Base-by-base conservation (phyloP, 1,140 invertebrate genomes). In the Wasmannia auropunctata region DNA sequence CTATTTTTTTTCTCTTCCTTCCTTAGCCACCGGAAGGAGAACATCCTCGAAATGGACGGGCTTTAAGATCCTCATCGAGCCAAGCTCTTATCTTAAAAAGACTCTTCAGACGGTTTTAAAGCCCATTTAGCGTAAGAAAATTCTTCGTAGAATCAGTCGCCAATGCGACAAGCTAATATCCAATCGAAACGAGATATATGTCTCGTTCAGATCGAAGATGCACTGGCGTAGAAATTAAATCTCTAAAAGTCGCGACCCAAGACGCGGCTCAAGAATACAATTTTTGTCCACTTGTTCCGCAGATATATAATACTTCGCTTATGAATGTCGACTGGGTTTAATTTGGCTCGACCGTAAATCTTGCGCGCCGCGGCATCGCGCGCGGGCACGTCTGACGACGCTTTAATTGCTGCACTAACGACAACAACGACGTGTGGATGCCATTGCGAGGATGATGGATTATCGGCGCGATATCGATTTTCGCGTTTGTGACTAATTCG, bases 21-120 rank as follows among this genome's bases (percentile, higher is more conserved):
- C n/a, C 77, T 69, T 22, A 70, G 56, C 19, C 80, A 69, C 40
- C 40, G 11, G 31, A 37, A 62, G 79, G 58, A 37, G n/a, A 8
- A 28, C 25, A 63, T 83, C 70, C 80, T 86, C 72, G 83, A 87
- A 79, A 63, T 85, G 58, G 62, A 85, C 43, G 74, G 43, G 56
- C 19, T 79, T 76, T 85, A 85, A 85, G 79, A 83, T 83, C 67
- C 79, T 58, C 79, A 74, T 83, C 67, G 79, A 81, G 65, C 51
- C 77, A 22, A 81, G 51, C 67, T 83, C 67, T 83, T 74, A 83
- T 83, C 79, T 58, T 72, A 74, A 83, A 72, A 74, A 72, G 65
- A 58, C 67, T 72, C 67, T 83, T 74, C 79, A 43, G 51, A 83
- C 37, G 37, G 37, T 83, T 83, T 83, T 74, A 81, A 72, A 81